Evolutionary conservation across 2,797 vertebrate genomes (phyloP).

Genomic region (Sternarchorhynchus goeldii): DNA sequence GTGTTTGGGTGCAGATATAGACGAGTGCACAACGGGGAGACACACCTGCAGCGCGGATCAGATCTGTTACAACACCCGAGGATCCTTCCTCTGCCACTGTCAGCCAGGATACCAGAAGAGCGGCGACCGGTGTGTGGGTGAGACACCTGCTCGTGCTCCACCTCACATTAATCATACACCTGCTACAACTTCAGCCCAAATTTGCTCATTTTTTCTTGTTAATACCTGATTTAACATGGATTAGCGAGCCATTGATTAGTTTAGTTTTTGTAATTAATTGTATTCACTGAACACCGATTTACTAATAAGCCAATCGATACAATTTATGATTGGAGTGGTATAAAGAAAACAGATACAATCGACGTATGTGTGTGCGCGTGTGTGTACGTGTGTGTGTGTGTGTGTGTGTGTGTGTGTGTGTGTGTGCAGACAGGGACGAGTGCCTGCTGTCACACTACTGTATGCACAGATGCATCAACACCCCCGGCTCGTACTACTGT

Average conservation of each 20-base stretch:
- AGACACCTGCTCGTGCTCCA: constrained; percentile 60
- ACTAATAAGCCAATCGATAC: too few relatives aligned
- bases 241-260: too few relatives aligned
- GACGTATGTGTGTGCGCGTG: too few relatives aligned
- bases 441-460: constrained; percentile 86
- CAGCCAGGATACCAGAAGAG: constrained; percentile 85
- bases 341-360: too few relatives aligned
- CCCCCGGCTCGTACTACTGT: constrained; percentile 90
- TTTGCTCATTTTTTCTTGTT: too few relatives aligned
- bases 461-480: constrained; percentile 93
- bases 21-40: constrained; percentile 85
- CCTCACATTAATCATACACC: too few relatives aligned
- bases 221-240: too few relatives aligned
- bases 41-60: constrained; percentile 89
- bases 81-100: constrained; percentile 91
- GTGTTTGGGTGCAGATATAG: constrained; percentile 79
- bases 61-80: constrained; percentile 88
- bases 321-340: too few relatives aligned
- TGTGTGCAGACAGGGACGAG: constrained; percentile 86
- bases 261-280: too few relatives aligned
- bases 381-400: background rate
- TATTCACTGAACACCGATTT: too few relatives aligned
- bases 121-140: constrained; percentile 91
- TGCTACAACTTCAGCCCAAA: too few relatives aligned
- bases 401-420: constrained; percentile 44